These are phyloP conservation scores for Centropristis striata DNA, from an alignment of 2,113 vertebrate species.

Conservation along the genomic window DNA sequence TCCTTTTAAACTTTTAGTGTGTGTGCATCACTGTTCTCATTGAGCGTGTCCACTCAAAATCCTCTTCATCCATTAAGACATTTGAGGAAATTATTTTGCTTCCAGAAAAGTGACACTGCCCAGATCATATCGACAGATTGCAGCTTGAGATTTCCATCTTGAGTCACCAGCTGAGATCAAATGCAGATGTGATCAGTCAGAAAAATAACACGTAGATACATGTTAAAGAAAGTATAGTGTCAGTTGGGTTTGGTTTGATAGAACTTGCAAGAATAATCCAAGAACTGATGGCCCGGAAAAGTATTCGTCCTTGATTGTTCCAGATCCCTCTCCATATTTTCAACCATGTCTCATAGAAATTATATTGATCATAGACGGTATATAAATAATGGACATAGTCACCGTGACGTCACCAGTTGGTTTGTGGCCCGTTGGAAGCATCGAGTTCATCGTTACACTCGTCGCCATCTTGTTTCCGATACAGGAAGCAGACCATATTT, in stretches of 20 bases:
- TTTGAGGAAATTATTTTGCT: slow-evolving; percentile 1
- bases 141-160: slow-evolving; percentile 12
- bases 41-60: neutral
- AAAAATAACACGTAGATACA: neutral
- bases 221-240: neutral
- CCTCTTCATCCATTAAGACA: neutral
- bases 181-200: slow-evolving; percentile 10
- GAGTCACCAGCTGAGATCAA: neutral
- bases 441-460: too few relatives aligned
- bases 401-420: too few relatives aligned
- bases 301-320: neutral
- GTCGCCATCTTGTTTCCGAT: too few relatives aligned
- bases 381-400: too few relatives aligned
- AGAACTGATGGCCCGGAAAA: neutral
- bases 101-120: neutral
- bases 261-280: neutral
- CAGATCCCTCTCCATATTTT: neutral
- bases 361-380: too few relatives aligned
- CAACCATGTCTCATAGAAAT: neutral
- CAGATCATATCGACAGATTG: slow-evolving; percentile 10
- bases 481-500: too few relatives aligned
- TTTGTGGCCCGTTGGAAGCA: too few relatives aligned
- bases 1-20: too few relatives aligned
- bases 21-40: neutral
- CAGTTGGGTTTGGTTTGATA: neutral